phyloP scores from a whole-genome alignment of 23 tunicate genomes.

The Botrylloides violaceus region DNA sequence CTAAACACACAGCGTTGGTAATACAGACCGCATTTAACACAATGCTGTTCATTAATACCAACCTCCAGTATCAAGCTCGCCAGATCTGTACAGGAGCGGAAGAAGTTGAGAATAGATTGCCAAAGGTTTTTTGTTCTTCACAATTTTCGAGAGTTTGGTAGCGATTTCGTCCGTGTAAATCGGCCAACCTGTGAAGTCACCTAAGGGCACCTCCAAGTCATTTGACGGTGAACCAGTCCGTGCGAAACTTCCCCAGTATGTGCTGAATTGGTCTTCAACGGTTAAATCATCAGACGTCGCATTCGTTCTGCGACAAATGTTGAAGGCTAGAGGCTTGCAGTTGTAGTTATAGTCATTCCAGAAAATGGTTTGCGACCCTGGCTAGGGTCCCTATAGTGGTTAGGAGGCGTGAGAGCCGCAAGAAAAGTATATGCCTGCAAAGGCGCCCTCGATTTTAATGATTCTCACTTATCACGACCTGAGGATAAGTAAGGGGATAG shows the following conservation, averaged over 20 bases:
- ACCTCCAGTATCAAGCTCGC: background rate
- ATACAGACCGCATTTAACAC: no score
- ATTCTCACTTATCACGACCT: no score
- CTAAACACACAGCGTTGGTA: no score
- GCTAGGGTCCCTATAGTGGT: no score
- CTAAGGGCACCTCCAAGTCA: conserved; percentile 27
- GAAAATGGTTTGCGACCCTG: no score
- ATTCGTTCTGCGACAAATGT: conserved; percentile 18
- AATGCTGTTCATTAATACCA: no score
- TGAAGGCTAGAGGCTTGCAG: no score
- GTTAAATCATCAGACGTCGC: conserved; percentile 25
- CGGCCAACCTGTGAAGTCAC: conserved; percentile 50
- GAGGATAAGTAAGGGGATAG: no score
- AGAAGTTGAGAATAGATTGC: background rate
- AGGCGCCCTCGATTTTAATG: no score
- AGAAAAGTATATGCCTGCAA: no score
- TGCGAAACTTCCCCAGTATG: conserved; percentile 76
- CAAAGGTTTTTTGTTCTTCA: background rate
- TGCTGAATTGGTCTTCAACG: conserved; percentile 53
- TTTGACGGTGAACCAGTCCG: conserved; percentile 46
- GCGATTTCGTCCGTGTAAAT: conserved; percentile 16
- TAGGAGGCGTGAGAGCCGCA: no score
- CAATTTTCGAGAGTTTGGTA: background rate
- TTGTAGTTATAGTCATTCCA: no score
- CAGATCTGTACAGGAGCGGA: background rate